Evolutionary conservation across 2,797 vertebrate genomes (phyloP), one percentile per base, ranked within the genome.

Genomic region (Peromyscus aztecus): DNA sequence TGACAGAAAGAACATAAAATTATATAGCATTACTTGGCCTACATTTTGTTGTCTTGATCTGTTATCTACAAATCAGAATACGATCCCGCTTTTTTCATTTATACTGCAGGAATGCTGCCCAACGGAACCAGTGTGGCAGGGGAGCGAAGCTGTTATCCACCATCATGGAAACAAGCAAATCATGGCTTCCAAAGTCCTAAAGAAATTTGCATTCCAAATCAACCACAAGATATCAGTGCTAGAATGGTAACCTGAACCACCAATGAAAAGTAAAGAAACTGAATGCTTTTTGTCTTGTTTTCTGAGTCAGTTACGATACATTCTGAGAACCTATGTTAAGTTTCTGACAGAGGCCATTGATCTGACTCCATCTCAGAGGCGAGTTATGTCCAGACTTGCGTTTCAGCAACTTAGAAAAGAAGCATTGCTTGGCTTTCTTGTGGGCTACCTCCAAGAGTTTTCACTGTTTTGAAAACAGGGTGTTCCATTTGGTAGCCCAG

Each of bases 281-380:
- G 52, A 61, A 88, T 63, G 52, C 80, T 84, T 94, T 92, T 90
- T 27, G 34, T 65, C 55, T 77, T 94, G 11, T 89, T 93, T 95
- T 77, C 29, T 86, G 49, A 83, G 24, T 23, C n/a, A 24, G 52
- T 85, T 85, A 89, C 2, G 52, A 73, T 78, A 6, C 89, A n/a
- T 82, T 93, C 55, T 82, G 10, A 34, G 55, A 14, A 55, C 49
- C 29, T 92, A 17, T 86, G 37, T n/a, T 93, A 94, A 94, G 31
- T 46, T 57, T 73, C 6, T 52, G 1, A 85, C 29, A 83, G 40
- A 91, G 40, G 11, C 46, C 77, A 34, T 19, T 63, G 77, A 73
- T 76, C 13, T 6, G 29, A 61, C 40, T 77, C 12, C 61, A 27
- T 81, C 65, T 93, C 75, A 75, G 81, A 46, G 7, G 40, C 16